Evolutionary conservation across 1,140 invertebrate species (phyloP).

Genomic region (Zaprionus ghesquierei): DNA sequence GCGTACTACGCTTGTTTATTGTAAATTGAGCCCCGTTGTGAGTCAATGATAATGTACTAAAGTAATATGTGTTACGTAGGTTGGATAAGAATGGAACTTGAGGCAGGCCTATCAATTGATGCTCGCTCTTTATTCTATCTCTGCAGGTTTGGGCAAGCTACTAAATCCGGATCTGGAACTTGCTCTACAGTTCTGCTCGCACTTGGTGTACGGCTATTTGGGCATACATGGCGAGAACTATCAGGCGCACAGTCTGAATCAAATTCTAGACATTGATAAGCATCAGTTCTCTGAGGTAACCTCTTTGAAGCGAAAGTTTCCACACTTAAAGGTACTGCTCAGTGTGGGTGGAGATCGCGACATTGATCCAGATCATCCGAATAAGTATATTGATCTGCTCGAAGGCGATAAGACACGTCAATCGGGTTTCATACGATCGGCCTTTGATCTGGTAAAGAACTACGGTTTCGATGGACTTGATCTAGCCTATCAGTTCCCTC

Average conservation of each 20-base stretch:
- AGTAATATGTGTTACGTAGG: neutral
- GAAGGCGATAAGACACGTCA: slow-evolving; percentile 88
- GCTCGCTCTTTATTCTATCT: neutral
- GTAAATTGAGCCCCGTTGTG: neutral
- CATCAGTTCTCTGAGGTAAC: slow-evolving; percentile 88
- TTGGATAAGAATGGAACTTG: neutral
- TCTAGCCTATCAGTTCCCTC: slow-evolving; percentile 92
- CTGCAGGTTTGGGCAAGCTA: slow-evolving; percentile 89
- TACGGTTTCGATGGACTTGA: slow-evolving; percentile 93
- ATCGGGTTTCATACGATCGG: slow-evolving; percentile 89
- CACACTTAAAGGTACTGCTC: slow-evolving; percentile 89
- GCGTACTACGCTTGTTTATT: neutral
- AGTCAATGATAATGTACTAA: neutral
- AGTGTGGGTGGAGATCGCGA: slow-evolving; percentile 90
- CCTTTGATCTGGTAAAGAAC: slow-evolving; percentile 86
- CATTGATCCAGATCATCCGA: slow-evolving; percentile 83
- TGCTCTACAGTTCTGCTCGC: slow-evolving; percentile 90
- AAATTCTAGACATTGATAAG: slow-evolving; percentile 88
- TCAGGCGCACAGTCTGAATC: slow-evolving; percentile 88
- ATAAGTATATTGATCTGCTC: slow-evolving; percentile 83
- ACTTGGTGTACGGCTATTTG: slow-evolving; percentile 93
- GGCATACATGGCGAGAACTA: slow-evolving; percentile 88
- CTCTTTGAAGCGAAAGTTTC: slow-evolving; percentile 87
- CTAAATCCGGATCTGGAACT: slow-evolving; percentile 89
- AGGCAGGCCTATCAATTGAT: neutral